A percentile compares a stretch with the other conserved stretches of the same genome.
These are phyloP conservation scores for Torymus tubicola DNA, from an alignment of 2,888 invertebrate species.

Conservation along the genomic window DNA sequence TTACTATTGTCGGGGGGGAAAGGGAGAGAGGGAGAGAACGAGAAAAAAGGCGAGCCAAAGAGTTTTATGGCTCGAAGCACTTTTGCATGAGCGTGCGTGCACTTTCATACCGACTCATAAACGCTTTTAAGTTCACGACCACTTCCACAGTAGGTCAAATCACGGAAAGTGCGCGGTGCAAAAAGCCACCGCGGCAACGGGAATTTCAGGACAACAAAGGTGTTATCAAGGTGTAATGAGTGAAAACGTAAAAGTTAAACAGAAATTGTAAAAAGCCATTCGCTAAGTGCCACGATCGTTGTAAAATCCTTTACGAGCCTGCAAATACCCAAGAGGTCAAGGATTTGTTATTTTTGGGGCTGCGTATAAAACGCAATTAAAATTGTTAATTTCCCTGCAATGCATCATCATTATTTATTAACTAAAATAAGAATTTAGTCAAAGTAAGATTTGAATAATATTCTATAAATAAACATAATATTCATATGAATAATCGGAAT, in stretches of 20 bases:
- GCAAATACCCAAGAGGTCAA: neutral
- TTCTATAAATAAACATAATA: no score
- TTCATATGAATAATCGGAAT: no score
- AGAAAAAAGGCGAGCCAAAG: conserved; percentile 9
- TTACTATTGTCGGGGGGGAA: conserved; percentile 16
- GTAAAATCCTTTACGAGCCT: conserved; percentile 16
- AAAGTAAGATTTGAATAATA: no score
- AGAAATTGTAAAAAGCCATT: conserved; percentile 2
- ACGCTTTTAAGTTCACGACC: conserved; percentile 35
- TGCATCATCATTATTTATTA: no score
- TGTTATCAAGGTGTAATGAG: conserved; percentile 14
- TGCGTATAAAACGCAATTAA: no score
- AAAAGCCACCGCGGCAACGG: neutral
- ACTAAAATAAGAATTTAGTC: no score
- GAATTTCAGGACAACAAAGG: conserved; percentile 28
- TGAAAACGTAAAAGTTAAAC: conserved; percentile 30
- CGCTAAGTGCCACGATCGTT: neutral
- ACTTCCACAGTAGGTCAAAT: conserved; percentile 32
- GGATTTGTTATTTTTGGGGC: no score
- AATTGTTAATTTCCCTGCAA: no score
- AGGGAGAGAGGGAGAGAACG: no score
- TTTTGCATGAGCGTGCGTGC: conserved; percentile 2
- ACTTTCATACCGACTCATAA: conserved; percentile 34
- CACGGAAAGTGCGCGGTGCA: conserved; percentile 1
- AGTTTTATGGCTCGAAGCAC: conserved; percentile 4